These are phyloP conservation scores for Sisor rabdophorus DNA, from an alignment of 2,113 vertebrate genomes.

Conservation along the genomic window DNA sequence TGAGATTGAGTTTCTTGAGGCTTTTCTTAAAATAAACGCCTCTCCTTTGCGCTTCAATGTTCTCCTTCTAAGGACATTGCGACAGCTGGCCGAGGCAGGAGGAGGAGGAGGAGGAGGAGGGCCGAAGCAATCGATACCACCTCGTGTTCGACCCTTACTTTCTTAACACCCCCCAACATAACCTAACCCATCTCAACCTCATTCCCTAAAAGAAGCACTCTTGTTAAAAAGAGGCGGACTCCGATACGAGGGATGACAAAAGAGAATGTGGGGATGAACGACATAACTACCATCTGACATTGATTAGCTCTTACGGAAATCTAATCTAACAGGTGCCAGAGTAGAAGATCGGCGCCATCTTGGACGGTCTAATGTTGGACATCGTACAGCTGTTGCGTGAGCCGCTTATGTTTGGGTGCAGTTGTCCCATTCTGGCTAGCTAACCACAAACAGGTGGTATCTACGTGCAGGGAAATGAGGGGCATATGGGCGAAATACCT, in stretches of 20 bases:
- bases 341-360: conserved; percentile 14
- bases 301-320: background rate
- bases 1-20: conserved; percentile 73
- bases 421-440: background rate
- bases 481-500: background rate
- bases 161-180: conserved; percentile 52
- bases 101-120: conserved; percentile 44
- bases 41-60: conserved; percentile 61
- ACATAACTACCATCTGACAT: background rate
- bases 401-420: background rate
- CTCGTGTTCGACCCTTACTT: conserved; percentile 43
- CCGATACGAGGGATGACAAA: background rate
- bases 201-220: conserved; percentile 8
- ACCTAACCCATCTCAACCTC: conserved; percentile 33
- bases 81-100: conserved; percentile 67
- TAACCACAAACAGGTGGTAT: conserved; percentile 27
- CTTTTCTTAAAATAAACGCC: conserved; percentile 74
- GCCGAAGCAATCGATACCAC: conserved; percentile 65
- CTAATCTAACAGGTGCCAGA: conserved; percentile 30
- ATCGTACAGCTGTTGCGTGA: background rate
- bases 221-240: conserved; percentile 20
- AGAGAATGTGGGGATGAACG: background rate
- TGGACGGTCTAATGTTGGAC: conserved; percentile 2
- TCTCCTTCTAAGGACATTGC: conserved; percentile 76
- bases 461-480: background rate